Conservation (phyloP, 2,888 invertebrate species). For the Tetheella fluctuosa region DNA sequence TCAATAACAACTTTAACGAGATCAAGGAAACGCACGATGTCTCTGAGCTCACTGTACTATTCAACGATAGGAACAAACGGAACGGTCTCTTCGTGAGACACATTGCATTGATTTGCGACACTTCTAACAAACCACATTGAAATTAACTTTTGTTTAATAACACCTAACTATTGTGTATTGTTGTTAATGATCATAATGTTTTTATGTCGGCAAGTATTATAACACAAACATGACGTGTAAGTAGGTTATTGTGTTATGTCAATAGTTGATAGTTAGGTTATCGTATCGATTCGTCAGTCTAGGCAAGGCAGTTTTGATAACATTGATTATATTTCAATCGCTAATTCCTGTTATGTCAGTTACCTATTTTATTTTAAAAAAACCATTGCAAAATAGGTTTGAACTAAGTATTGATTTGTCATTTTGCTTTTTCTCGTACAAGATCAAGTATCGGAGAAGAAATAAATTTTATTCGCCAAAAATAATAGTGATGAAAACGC, state of each 20-base stretch:
- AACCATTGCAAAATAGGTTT: no score
- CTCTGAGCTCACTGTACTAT: background rate
- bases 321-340: no score
- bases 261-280: background rate
- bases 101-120: background rate
- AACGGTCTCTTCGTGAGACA: background rate
- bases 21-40: slow-evolving; percentile 28
- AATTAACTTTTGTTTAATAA: background rate
- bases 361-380: no score
- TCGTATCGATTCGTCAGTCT: no score
- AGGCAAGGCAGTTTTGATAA: no score
- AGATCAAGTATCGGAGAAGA: no score
- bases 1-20: slow-evolving; percentile 9
- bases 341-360: no score
- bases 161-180: background rate
- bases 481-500: no score
- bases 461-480: no score
- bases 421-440: no score
- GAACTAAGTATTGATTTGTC: no score
- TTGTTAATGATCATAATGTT: background rate
- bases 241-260: background rate
- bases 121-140: background rate
- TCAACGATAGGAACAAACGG: background rate
- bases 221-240: background rate
- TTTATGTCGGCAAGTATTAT: background rate